phyloP scores from a whole-genome alignment of 2,888 invertebrate genomes.

The Napeogenes sylphis region DNA sequence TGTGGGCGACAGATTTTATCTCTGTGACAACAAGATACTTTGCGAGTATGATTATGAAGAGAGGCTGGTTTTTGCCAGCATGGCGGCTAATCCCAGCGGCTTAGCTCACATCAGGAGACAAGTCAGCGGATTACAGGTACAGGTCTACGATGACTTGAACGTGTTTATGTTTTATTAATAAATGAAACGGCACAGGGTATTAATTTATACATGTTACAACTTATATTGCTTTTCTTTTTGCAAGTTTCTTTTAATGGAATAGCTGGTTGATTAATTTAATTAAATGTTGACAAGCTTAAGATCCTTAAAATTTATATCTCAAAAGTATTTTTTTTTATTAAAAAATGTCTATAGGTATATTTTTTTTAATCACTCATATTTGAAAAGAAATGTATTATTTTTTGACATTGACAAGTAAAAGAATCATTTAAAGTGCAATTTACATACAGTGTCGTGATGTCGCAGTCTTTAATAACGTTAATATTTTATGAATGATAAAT shows the following conservation, averaged over 20 bases:
- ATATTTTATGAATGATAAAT: conserved; percentile 23
- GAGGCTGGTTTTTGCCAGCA: conserved; percentile 91
- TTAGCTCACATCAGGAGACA: conserved; percentile 91
- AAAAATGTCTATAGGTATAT: no score
- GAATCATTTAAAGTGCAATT: not conserved
- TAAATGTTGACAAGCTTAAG: no score
- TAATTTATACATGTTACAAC: no score
- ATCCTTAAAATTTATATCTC: no score
- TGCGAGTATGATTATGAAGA: conserved; percentile 97
- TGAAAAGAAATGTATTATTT: no score
- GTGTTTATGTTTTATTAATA: no score
- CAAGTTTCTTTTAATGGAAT: no score
- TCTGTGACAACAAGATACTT: conserved; percentile 95
- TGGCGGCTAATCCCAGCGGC: conserved; percentile 91
- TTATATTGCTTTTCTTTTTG: no score
- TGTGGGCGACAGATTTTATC: conserved; percentile 94
- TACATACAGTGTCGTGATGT: conserved; percentile 7
- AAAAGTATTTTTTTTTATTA: no score
- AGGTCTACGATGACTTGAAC: not conserved
- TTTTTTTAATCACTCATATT: no score
- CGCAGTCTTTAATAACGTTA: conserved; percentile 32
- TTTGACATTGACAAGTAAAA: not conserved
- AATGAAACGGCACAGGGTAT: no score
- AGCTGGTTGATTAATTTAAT: no score
- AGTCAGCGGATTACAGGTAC: conserved; percentile 84